Evolutionary conservation across 1,140 invertebrate genomes (phyloP).

Genomic region (Cyclargus thomasi): DNA sequence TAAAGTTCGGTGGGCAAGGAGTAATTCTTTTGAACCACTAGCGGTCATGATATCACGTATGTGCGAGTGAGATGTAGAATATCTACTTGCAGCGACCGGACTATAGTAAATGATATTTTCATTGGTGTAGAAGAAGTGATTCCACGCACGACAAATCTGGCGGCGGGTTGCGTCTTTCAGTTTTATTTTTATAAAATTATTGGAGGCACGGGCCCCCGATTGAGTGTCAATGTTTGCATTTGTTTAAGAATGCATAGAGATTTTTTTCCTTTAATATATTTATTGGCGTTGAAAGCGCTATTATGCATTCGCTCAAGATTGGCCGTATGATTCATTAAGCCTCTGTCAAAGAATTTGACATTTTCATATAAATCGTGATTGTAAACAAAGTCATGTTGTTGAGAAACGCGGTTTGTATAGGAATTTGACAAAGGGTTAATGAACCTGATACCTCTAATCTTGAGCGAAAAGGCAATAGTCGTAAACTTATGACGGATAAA

Average conservation of each 20-base stretch:
- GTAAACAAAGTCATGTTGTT: too few species aligned
- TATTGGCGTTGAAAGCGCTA: slow-evolving; percentile 38
- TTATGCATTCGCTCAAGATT: too few species aligned
- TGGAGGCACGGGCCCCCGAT: slow-evolving; percentile 40
- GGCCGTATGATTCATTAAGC: too few species aligned
- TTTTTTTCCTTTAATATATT: slow-evolving; percentile 46
- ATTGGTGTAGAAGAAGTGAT: neutral
- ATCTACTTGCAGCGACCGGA: neutral
- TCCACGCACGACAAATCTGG: slow-evolving; percentile 26
- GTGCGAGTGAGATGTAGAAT: neutral
- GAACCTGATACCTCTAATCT: too few species aligned
- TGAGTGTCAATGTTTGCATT: slow-evolving; percentile 51
- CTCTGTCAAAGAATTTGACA: too few species aligned
- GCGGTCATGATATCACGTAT: neutral
- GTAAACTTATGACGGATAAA: too few species aligned
- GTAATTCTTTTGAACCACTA: too few species aligned
- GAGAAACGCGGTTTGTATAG: too few species aligned
- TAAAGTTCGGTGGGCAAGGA: neutral
- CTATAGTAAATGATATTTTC: too few species aligned
- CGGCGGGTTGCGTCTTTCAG: slow-evolving; percentile 61
- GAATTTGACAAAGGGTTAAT: too few species aligned
- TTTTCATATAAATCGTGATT: slow-evolving; percentile 39
- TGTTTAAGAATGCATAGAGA: slow-evolving; percentile 65
- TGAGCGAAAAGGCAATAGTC: too few species aligned
- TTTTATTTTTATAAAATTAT: slow-evolving; percentile 59